Percentiles rank a stretch among this genome's conserved stretches.
phyloP scores from a whole-genome alignment of 2,797 vertebrate genomes.

The Muraenolepis orangiensis region DNA sequence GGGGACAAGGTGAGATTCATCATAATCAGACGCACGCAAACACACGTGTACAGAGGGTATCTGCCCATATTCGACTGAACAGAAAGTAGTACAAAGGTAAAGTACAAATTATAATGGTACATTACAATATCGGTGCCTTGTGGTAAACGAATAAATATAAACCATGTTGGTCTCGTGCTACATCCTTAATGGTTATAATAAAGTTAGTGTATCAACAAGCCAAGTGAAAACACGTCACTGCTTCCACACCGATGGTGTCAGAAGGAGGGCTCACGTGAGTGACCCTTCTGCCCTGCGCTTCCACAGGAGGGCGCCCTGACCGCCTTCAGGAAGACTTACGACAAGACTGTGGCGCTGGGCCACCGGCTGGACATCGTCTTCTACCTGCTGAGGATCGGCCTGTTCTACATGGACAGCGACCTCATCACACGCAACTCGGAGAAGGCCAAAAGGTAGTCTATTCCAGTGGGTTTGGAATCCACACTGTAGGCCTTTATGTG shows the following conservation, averaged over 20 bases:
- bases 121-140: too few species aligned
- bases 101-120: too few species aligned
- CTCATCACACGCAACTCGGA: slow-evolving; percentile 98
- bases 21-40: too few species aligned
- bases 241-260: neutral
- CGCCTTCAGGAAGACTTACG: slow-evolving; percentile 95
- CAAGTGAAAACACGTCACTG: too few species aligned
- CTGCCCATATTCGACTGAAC: too few species aligned
- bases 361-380: slow-evolving; percentile 96
- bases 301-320: slow-evolving; percentile 89
- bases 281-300: neutral
- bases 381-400: slow-evolving; percentile 92
- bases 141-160: neutral
- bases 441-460: slow-evolving; percentile 91
- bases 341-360: slow-evolving; percentile 95
- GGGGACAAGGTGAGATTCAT: slow-evolving; percentile 85
- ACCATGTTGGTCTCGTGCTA: neutral
- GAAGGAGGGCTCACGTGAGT: neutral
- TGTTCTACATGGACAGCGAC: slow-evolving; percentile 99
- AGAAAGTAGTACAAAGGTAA: too few species aligned
- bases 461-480: neutral
- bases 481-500: neutral
- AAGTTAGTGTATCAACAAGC: neutral
- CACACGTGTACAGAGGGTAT: too few species aligned
- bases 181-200: neutral